These are phyloP conservation scores for Protaetia brevitarsis DNA, from an alignment of 1,140 invertebrate species.

Conservation along the genomic window DNA sequence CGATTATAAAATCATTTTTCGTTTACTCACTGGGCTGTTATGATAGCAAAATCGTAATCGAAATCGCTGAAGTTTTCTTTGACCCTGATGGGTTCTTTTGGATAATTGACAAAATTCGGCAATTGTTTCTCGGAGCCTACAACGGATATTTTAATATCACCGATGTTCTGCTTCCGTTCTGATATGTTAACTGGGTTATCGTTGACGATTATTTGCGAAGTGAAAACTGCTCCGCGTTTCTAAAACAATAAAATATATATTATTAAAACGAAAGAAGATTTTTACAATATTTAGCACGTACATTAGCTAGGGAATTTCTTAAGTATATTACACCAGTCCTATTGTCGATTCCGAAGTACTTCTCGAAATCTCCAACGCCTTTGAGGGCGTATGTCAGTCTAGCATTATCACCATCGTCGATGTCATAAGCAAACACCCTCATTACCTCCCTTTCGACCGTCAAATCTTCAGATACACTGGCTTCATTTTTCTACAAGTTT, in stretches of 20 bases:
- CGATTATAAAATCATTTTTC: too few species aligned
- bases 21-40: conserved; percentile 68
- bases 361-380: conserved; percentile 52
- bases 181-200: conserved; percentile 63
- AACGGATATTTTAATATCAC: conserved; percentile 76
- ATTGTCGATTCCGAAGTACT: conserved; percentile 74
- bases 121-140: conserved; percentile 86
- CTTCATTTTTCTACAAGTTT: conserved; percentile 63
- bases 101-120: conserved; percentile 60
- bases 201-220: conserved; percentile 68
- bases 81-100: conserved; percentile 60
- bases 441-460: conserved; percentile 69
- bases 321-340: conserved; percentile 77
- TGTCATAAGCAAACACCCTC: conserved; percentile 83
- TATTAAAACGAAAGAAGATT: conserved; percentile 16
- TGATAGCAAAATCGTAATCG: conserved; percentile 61
- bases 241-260: conserved; percentile 39
- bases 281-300: conserved; percentile 45
- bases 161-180: conserved; percentile 59
- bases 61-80: conserved; percentile 72
- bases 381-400: conserved; percentile 52
- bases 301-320: conserved; percentile 63
- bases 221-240: conserved; percentile 69
- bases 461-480: conserved; percentile 73
- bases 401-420: conserved; percentile 83